Evolutionary conservation across 2,888 invertebrate species (phyloP).

Genomic region (Macrophya annulata): DNA sequence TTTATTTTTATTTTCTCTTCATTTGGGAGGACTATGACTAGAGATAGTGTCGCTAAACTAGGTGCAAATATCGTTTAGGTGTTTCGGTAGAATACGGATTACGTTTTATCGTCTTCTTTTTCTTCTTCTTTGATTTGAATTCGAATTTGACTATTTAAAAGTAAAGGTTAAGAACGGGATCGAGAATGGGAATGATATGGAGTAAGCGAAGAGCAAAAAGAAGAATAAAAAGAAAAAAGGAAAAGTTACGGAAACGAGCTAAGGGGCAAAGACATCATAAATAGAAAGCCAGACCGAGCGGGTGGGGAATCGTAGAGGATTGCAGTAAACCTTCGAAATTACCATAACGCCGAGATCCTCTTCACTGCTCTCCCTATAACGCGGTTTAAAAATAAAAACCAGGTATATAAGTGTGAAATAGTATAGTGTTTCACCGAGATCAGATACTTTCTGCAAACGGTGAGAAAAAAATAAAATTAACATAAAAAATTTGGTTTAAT

Average conservation of each 20-base stretch:
- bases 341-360: constrained; percentile 64
- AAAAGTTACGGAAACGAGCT: constrained; percentile 10
- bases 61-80: not conserved
- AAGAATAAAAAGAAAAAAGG: constrained; percentile 27
- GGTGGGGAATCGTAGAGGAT: constrained; percentile 37
- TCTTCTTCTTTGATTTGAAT: not conserved
- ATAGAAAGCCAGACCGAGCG: constrained; percentile 55
- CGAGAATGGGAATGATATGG: not conserved
- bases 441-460: not conserved
- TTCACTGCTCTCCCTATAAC: constrained; percentile 54
- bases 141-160: constrained; percentile 5
- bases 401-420: not conserved
- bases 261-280: constrained; percentile 57
- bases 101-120: not conserved
- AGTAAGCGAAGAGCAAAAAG: constrained; percentile 15
- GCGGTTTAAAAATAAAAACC: constrained; percentile 68
- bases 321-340: constrained; percentile 61
- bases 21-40: not conserved
- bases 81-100: not conserved
- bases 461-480: not conserved
- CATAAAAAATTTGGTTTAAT: not conserved
- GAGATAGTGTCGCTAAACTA: not conserved
- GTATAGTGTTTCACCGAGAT: not conserved
- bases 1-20: not conserved
- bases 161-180: not conserved